These are phyloP conservation scores for Tetramorium parvispinum DNA, from an alignment of 1,140 invertebrate genomes.

Conservation along the genomic window DNA sequence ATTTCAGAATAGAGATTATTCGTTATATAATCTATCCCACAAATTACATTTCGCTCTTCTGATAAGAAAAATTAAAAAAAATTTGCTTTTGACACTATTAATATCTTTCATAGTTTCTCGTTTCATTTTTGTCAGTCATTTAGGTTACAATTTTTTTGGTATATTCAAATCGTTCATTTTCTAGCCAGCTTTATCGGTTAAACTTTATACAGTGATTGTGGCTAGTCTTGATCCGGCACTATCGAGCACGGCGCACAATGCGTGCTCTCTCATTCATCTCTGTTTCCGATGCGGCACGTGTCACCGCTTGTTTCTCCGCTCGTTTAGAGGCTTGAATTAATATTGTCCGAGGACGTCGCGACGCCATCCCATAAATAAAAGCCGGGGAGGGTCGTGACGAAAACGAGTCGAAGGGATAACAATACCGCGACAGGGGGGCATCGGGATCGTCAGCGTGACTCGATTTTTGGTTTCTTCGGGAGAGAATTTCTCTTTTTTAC, in stretches of 20 bases:
- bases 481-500: neutral
- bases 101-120: neutral
- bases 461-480: neutral
- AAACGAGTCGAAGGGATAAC: slow-evolving; percentile 24
- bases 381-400: slow-evolving; percentile 24
- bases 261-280: slow-evolving; percentile 18
- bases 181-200: neutral
- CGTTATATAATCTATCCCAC: neutral
- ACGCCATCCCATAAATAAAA: slow-evolving; percentile 61
- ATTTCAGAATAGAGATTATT: neutral
- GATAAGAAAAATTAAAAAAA: neutral
- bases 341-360: slow-evolving; percentile 50
- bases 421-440: neutral
- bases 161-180: neutral
- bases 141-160: neutral
- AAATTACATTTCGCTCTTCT: neutral
- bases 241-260: neutral
- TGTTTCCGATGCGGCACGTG: slow-evolving; percentile 51
- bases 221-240: neutral
- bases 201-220: slow-evolving; percentile 1
- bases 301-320: slow-evolving; percentile 56
- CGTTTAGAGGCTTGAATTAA: slow-evolving; percentile 66
- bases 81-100: neutral
- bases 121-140: neutral
- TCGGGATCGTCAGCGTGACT: neutral